A percentile compares a stretch with the other conserved stretches of the same genome.
phyloP scores from a whole-genome alignment of 2,888 invertebrate species.

The Tipula vernalis region DNA sequence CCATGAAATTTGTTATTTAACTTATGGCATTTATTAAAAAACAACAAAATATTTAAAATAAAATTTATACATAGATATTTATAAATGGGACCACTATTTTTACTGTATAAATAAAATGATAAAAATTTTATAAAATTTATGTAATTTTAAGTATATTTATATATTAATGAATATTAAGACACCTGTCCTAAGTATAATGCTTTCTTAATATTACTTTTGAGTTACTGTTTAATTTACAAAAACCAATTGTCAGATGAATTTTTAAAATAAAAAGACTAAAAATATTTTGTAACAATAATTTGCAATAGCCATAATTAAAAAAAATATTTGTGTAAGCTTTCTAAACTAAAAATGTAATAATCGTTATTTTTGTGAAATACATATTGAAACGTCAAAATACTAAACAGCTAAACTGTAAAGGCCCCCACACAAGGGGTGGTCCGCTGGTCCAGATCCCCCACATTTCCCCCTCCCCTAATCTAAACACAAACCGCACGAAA shows the following conservation, averaged over 20 bases:
- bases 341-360: not conserved
- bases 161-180: not conserved
- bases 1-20: not conserved
- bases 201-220: not conserved
- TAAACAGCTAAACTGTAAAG: not conserved
- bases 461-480: no score
- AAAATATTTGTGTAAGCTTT: not conserved
- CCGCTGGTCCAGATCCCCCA: no score
- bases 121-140: not conserved
- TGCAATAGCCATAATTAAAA: not conserved
- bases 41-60: not conserved
- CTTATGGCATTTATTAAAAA: not conserved
- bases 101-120: not conserved
- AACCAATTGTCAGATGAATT: not conserved
- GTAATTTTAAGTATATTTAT: not conserved
- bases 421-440: no score
- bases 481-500: no score
- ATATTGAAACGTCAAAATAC: not conserved
- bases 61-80: not conserved
- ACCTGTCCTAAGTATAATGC: not conserved
- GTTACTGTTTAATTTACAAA: not conserved
- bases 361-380: not conserved
- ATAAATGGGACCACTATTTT: slow-evolving; percentile 4
- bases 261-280: not conserved
- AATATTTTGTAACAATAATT: not conserved